phyloP scores from a whole-genome alignment of 2,797 vertebrate species.

The Gymnothorax javanicus region DNA sequence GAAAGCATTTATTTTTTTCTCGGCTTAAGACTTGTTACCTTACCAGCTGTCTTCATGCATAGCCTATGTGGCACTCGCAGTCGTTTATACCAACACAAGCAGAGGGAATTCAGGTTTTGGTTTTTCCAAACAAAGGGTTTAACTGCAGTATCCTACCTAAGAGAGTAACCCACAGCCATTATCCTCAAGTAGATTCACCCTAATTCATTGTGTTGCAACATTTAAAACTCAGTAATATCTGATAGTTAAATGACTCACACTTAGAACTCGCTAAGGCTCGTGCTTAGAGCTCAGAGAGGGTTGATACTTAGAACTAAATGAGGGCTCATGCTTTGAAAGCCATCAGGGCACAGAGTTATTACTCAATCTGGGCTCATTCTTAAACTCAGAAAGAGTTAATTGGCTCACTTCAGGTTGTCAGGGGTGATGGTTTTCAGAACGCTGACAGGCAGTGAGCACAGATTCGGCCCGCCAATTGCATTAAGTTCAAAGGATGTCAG shows the following conservation, averaged over 20 bases:
- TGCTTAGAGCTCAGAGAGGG: background rate
- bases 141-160: background rate
- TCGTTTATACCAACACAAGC: background rate
- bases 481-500: conserved; percentile 38
- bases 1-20: background rate
- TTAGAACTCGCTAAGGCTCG: too few relatives aligned
- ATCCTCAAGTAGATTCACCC: background rate
- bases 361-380: background rate
- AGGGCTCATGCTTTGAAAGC: too few relatives aligned
- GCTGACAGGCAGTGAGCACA: conserved; percentile 37
- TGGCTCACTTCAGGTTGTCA: conserved; percentile 37
- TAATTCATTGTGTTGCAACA: background rate
- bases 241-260: too few relatives aligned
- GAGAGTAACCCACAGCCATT: background rate
- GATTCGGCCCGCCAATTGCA: conserved; percentile 39
- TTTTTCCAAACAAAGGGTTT: background rate
- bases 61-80: background rate
- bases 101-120: background rate
- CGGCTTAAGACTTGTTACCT: background rate
- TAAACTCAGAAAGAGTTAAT: background rate
- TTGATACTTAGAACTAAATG: background rate
- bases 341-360: background rate
- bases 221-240: too few relatives aligned
- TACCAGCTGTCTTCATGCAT: background rate
- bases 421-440: conserved; percentile 32